A percentile compares a stretch with the other conserved stretches of the same genome.
phyloP scores from a whole-genome alignment of 2,888 invertebrate genomes.

The Digitonthophagus gazella region DNA sequence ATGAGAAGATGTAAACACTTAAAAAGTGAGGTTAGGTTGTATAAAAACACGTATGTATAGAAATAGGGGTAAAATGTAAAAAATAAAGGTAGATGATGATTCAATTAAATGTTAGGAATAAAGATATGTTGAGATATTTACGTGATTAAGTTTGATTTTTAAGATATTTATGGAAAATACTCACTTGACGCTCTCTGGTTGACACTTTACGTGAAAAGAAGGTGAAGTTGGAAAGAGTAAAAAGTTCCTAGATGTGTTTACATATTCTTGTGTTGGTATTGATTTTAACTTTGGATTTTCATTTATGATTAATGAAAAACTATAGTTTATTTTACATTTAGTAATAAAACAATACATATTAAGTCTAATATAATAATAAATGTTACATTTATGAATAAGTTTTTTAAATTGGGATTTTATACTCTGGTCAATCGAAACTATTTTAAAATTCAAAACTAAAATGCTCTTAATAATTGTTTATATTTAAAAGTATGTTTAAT shows the following conservation, averaged over 20 bases:
- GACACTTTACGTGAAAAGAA: slow-evolving; percentile 11
- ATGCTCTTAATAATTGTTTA: too few species aligned
- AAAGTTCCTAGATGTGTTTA: background rate
- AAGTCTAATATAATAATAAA: too few species aligned
- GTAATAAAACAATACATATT: too few species aligned
- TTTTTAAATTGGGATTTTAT: too few species aligned
- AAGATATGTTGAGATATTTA: background rate
- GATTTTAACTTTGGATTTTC: background rate
- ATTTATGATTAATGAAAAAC: too few species aligned
- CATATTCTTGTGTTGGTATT: background rate
- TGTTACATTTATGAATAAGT: too few species aligned
- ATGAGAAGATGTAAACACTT: background rate
- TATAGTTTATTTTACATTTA: background rate
- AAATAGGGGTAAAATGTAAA: background rate
- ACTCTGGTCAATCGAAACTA: too few species aligned
- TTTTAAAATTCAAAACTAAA: too few species aligned
- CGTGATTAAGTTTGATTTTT: background rate
- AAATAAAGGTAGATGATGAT: slow-evolving; percentile 6
- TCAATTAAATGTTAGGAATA: background rate
- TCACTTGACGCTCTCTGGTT: slow-evolving; percentile 10
- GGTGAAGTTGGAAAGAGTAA: background rate
- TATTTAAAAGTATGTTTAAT: too few species aligned
- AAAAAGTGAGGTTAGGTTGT: background rate
- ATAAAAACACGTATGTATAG: background rate
- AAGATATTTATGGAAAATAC: slow-evolving; percentile 10